These are phyloP conservation scores for Anniella stebbinsi DNA, from an alignment of 2,797 vertebrate species.

Conservation along the genomic window DNA sequence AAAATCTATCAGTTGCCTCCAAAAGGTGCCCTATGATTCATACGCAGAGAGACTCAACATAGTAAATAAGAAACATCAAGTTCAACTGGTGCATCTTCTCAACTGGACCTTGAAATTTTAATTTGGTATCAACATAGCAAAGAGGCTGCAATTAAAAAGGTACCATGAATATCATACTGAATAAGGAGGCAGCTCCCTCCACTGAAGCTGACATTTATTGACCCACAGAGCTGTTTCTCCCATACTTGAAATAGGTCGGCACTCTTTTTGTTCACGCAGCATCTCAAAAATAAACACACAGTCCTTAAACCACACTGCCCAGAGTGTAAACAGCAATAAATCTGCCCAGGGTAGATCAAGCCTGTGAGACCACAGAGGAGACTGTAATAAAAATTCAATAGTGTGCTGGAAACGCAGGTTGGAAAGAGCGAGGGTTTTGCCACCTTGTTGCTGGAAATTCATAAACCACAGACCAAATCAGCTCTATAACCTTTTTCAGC, in stretches of 20 bases:
- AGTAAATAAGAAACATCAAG: neutral
- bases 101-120: slow-evolving; percentile 44
- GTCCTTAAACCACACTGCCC: slow-evolving; percentile 45
- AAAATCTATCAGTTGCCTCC: neutral
- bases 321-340: slow-evolving; percentile 55
- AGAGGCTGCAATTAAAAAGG: slow-evolving; percentile 46
- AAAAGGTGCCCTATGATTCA: neutral
- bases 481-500: slow-evolving; percentile 55
- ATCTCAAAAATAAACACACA: slow-evolving; percentile 44
- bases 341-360: slow-evolving; percentile 46
- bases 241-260: slow-evolving; percentile 18
- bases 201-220: slow-evolving; percentile 39
- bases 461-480: slow-evolving; percentile 56
- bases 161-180: slow-evolving; percentile 18
- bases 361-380: slow-evolving; percentile 45
- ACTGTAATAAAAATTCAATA: slow-evolving; percentile 60
- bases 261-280: slow-evolving; percentile 30
- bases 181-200: neutral
- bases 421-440: slow-evolving; percentile 51
- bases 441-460: slow-evolving; percentile 62
- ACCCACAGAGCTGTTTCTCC: slow-evolving; percentile 31
- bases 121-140: slow-evolving; percentile 5
- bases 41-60: neutral
- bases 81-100: slow-evolving; percentile 20
- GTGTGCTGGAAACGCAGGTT: slow-evolving; percentile 52